Conservation (phyloP, 2,797 vertebrate species). For the Esox lucius region DNA sequence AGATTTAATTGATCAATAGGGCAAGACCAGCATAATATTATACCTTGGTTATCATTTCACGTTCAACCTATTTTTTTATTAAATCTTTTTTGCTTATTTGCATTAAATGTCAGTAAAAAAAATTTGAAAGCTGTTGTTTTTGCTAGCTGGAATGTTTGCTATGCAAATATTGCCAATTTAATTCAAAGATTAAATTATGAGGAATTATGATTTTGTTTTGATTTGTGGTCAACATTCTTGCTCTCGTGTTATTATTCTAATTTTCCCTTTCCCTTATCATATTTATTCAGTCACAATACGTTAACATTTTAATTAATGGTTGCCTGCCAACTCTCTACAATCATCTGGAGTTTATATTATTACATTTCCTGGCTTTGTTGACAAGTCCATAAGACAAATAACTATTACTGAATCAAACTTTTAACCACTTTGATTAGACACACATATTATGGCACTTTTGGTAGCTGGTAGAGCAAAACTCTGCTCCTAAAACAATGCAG, state of each 20-base stretch:
- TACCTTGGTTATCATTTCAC: not conserved
- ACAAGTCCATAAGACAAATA: conserved; percentile 37
- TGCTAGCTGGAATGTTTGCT: not conserved
- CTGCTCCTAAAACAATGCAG: too few relatives aligned
- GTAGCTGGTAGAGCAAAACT: too few relatives aligned
- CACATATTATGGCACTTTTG: too few relatives aligned
- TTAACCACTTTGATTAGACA: too few relatives aligned
- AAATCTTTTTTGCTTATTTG: not conserved
- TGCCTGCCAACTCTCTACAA: conserved; percentile 51
- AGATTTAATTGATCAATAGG: too few relatives aligned
- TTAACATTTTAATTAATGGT: conserved; percentile 32
- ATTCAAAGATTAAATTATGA: not conserved
- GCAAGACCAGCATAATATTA: too few relatives aligned
- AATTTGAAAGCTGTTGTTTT: conserved; percentile 4
- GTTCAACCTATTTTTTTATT: not conserved
- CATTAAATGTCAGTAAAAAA: not conserved
- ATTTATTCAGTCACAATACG: conserved; percentile 51
- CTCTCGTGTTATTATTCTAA: conserved; percentile 14
- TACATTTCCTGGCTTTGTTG: conserved; percentile 51
- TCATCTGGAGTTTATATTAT: conserved; percentile 27
- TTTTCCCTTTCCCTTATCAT: conserved; percentile 34
- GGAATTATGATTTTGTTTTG: conserved; percentile 3
- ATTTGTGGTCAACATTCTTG: conserved; percentile 19
- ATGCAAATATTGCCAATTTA: conserved; percentile 3
- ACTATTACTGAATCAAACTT: conserved; percentile 39